phyloP scores from a whole-genome alignment of 2,888 invertebrate genomes.

The Pecten maximus region DNA sequence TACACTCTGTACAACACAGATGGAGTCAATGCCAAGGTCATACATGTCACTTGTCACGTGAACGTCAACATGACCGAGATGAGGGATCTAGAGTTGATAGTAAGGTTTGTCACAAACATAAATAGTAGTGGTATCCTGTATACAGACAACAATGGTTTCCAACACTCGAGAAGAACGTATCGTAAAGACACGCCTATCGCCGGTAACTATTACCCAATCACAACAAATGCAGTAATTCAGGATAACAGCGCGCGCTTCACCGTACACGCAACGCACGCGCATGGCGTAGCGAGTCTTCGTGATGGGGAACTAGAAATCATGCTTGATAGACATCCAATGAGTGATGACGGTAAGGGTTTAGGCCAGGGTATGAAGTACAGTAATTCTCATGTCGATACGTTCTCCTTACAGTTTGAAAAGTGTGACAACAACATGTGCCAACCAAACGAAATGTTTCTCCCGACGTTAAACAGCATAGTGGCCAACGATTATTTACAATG shows the following conservation, averaged over 20 bases:
- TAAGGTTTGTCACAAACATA: conserved; percentile 94
- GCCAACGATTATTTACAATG: background rate
- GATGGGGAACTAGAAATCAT: conserved; percentile 67
- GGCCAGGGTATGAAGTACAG: conserved; percentile 64
- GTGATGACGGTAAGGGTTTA: conserved; percentile 64
- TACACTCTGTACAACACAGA: conserved; percentile 39
- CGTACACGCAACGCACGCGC: conserved; percentile 83
- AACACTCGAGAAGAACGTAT: conserved; percentile 92
- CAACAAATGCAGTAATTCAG: conserved; percentile 90
- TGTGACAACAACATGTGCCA: background rate
- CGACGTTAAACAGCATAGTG: background rate
- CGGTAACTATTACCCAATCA: conserved; percentile 97
- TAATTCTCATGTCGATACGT: conserved; percentile 47
- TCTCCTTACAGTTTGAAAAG: conserved; percentile 53
- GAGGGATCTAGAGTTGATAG: conserved; percentile 89
- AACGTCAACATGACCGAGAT: conserved; percentile 87
- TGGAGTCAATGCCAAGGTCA: conserved; percentile 85
- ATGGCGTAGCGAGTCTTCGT: conserved; percentile 86
- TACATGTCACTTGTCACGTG: conserved; percentile 87
- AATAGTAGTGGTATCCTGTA: conserved; percentile 87
- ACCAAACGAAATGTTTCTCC: background rate
- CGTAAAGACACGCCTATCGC: conserved; percentile 94
- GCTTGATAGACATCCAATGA: conserved; percentile 64
- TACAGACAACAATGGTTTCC: conserved; percentile 94
- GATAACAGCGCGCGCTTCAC: conserved; percentile 84